Evolutionary conservation across 64 coral and sea anemone genomes (phyloP), one percentile per base, ranked within the genome.

Genomic region (Montipora foliosa): DNA sequence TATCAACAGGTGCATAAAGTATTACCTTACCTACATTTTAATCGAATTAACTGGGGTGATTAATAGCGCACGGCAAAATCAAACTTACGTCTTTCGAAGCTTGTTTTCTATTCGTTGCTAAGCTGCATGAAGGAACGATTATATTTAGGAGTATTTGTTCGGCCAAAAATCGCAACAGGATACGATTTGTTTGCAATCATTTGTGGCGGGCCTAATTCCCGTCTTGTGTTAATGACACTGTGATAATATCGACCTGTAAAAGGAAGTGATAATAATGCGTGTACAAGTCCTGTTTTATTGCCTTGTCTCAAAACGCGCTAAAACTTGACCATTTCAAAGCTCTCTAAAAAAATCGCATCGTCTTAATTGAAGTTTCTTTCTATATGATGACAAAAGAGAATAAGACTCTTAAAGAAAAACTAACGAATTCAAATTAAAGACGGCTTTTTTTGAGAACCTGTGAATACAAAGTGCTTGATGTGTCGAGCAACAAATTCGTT

Each of bases 31-130:
- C 70, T 72, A 74, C 84, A 76, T 89, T 95, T 37, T 90, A 95
- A 95, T 95, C 80, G 80, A 90, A 95, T 95, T 90, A 95, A 59
- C 47, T 67, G 7, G 53, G 8, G 78, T 85, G 75, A 83, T 83
- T 84, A 68, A 78, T 95, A 59, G 61, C 58, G 72, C 73, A 66
- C 19, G 19, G 50, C 50, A 61, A 85, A 77, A 86, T 79, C 55
- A 89, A 92, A 90, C 70, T 95, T 75, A 71, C 45, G 60, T 9
- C n/a, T 71, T 70, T 67, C 3, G 17, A 86, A 46, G 2, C 47
- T 71, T 71, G 45, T 8, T 86, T 71, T 86, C 62, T 47, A 67
- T 70, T 70, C 29, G 60, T 67, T 47, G 60, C 81, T 83, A 83
- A 67, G 81, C 22, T 83, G 81, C 67, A 44, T 50, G 46, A 86